A percentile compares a stretch with the other conserved stretches of the same genome.
Evolutionary conservation across 2,888 invertebrate genomes (phyloP).

Genomic region (Acleris literana): DNA sequence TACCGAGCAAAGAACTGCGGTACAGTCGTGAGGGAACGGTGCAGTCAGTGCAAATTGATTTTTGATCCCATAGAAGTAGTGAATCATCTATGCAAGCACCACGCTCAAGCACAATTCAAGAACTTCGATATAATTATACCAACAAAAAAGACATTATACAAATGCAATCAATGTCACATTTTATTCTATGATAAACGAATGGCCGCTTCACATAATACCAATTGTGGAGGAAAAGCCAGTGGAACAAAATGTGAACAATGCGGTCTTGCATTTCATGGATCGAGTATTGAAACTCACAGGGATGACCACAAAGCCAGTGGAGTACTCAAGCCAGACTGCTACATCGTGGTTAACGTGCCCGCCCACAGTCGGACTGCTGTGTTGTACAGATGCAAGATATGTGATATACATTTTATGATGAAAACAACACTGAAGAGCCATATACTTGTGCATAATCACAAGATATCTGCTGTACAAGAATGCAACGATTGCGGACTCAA

Average conservation of each 20-base stretch:
- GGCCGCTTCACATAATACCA: background rate
- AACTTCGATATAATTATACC: slow-evolving; percentile 17
- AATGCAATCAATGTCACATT: slow-evolving; percentile 20
- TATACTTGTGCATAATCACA: background rate
- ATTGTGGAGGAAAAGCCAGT: slow-evolving; percentile 6
- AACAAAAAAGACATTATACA: slow-evolving; percentile 22
- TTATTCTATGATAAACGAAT: slow-evolving; percentile 13
- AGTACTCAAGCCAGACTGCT: slow-evolving; percentile 11
- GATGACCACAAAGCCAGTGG: slow-evolving; percentile 23
- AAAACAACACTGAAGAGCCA: background rate
- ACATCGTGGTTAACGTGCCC: slow-evolving; percentile 12
- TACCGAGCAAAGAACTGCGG: slow-evolving; percentile 39
- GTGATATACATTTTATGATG: slow-evolving; percentile 18
- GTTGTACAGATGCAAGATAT: slow-evolving; percentile 19
- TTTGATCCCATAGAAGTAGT: slow-evolving; percentile 53
- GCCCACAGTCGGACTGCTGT: background rate
- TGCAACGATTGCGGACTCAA: slow-evolving; percentile 13
- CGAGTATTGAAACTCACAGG: slow-evolving; percentile 14
- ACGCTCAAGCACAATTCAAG: slow-evolving; percentile 29
- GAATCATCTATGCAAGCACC: slow-evolving; percentile 53
- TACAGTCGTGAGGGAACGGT: slow-evolving; percentile 46
- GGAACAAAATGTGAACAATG: slow-evolving; percentile 25
- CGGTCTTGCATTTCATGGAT: slow-evolving; percentile 12
- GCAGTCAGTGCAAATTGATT: slow-evolving; percentile 51
- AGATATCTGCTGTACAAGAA: background rate